Evolutionary conservation across 2,888 invertebrate genomes (phyloP).

Genomic region (Entomobrya proxima): DNA sequence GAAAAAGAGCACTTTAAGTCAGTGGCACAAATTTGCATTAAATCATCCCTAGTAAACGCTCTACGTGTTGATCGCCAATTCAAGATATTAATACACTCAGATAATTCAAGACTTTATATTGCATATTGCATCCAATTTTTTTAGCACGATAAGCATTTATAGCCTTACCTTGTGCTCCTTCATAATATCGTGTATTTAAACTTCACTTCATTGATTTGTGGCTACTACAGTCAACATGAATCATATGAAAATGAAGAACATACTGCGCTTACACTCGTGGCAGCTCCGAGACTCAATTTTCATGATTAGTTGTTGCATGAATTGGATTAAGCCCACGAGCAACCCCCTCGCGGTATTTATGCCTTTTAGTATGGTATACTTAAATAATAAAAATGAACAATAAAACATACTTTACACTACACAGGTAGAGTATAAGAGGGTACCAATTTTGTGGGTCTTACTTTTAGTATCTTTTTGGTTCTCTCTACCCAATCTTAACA

Average conservation of each 20-base stretch:
- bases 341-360: not conserved
- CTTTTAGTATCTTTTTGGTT: not conserved
- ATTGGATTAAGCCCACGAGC: slow-evolving; percentile 13
- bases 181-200: not conserved
- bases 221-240: not conserved
- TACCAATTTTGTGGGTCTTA: slow-evolving; percentile 1
- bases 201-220: slow-evolving; percentile 7
- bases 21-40: not conserved
- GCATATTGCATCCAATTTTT: not conserved
- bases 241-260: not conserved
- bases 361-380: not conserved
- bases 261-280: not conserved
- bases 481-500: too few species aligned
- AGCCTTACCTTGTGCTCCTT: not conserved
- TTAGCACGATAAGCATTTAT: not conserved
- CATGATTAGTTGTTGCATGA: slow-evolving; percentile 23
- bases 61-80: not conserved
- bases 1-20: not conserved
- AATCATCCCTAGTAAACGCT: slow-evolving; percentile 1
- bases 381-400: too few species aligned
- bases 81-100: not conserved
- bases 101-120: not conserved
- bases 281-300: not conserved
- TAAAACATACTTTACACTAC: not conserved
- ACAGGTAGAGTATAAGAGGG: too few species aligned